Evolutionary conservation across 2,888 invertebrate genomes (phyloP), one percentile per base, ranked within the genome.

Genomic region (Gari tellinella): DNA sequence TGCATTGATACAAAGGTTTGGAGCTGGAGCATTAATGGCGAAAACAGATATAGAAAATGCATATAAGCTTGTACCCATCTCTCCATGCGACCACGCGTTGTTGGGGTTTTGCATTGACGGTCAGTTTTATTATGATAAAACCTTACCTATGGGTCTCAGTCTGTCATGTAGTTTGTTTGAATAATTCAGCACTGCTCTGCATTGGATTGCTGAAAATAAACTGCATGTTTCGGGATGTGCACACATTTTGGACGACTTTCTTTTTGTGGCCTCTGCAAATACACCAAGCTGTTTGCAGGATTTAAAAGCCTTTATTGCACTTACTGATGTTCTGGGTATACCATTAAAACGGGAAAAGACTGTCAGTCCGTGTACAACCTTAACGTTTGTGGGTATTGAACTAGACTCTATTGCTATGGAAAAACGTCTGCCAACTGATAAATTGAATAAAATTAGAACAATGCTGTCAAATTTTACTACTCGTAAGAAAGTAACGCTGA

Each of bases 311-410:
- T 40, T 40, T 40, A 8, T 14, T 8, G 40, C 8, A 40, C 8
- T 40, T 8, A 12, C 10, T 40, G 7, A 17, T 37, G 63, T 1
- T 72, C 66, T 66, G 21, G 72, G 72, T 2, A 52, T 63, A 21
- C 72, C 66, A 3, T 63, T 63, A 17, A 66, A 66, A 26, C 4
- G 15, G 19, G 58, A 66, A 41, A 72, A 72, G 63, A 72, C 72
- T 23, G 56, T 26, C 17, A 1, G 25, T 17, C 25, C 72, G 4
- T 63, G 21, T 12, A 14, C 17, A 0, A 26, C 40, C 19, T 57
- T 72, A 5, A 38, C 49, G 14, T 70, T 64, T 37, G 64, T 70
- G 64, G 70, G 70, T 31, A n/a, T 70, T 1, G 70, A 64, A 55
- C n/a, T 72, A 7, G 72, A 72, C 17, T 72, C 72, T 0, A 21